Percentiles rank a stretch among this genome's conserved stretches.
Evolutionary conservation across 2,797 vertebrate species (phyloP).

Genomic region (Mareca strepera): DNA sequence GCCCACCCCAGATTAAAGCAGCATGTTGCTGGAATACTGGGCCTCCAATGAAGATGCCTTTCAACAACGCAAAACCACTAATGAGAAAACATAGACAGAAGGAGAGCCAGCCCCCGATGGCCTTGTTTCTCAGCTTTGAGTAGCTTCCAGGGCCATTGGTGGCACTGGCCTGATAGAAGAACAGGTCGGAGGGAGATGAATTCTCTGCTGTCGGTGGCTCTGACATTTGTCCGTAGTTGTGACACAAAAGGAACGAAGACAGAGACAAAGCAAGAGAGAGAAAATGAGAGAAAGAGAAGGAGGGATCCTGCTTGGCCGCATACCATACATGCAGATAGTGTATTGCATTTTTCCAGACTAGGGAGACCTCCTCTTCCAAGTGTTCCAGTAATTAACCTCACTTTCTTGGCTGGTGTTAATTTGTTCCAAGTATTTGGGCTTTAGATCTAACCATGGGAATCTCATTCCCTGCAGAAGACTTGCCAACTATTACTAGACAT

Average conservation of each 20-base stretch:
- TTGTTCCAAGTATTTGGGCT: constrained; percentile 75
- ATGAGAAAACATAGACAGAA: constrained; percentile 78
- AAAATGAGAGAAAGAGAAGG: not conserved
- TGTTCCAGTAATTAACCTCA: constrained; percentile 63
- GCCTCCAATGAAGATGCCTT: constrained; percentile 76
- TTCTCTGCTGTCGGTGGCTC: not conserved
- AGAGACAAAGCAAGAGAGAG: not conserved
- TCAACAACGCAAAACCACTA: constrained; percentile 77
- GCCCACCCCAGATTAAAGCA: constrained; percentile 75
- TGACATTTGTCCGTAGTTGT: not conserved
- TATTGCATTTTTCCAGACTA: constrained; percentile 43
- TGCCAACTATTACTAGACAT: constrained; percentile 76
- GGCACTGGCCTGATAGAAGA: constrained; percentile 2
- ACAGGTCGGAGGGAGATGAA: not conserved
- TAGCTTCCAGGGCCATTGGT: constrained; percentile 8
- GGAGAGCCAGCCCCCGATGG: constrained; percentile 45
- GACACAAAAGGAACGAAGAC: not conserved
- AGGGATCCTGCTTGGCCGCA: constrained; percentile 4
- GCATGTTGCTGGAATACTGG: constrained; percentile 67
- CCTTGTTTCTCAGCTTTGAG: constrained; percentile 35
- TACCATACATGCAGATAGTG: constrained; percentile 29
- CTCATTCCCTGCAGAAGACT: constrained; percentile 55
- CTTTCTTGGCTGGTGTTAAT: constrained; percentile 77
- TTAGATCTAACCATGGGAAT: constrained; percentile 77
- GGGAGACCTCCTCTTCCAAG: constrained; percentile 53